These are phyloP conservation scores for Nothoprocta perdicaria DNA, from an alignment of 2,113 vertebrate genomes.

Conservation along the genomic window DNA sequence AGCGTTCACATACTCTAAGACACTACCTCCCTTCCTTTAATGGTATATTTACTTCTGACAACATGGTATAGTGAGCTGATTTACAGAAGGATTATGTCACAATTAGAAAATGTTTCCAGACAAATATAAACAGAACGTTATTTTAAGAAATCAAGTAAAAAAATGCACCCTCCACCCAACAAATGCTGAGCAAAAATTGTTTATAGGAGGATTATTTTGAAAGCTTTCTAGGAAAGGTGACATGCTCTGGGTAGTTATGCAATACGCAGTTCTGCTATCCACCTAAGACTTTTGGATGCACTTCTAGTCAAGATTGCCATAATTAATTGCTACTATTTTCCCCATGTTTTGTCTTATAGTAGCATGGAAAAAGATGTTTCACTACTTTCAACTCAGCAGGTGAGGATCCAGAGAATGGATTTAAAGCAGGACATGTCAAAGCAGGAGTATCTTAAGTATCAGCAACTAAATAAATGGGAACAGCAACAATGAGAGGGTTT, in stretches of 20 bases:
- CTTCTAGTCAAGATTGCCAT: not conserved
- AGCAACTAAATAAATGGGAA: not conserved
- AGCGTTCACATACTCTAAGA: not conserved
- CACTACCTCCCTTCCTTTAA: not conserved
- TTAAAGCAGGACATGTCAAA: not conserved
- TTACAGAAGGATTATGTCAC: not conserved
- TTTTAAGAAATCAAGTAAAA: constrained; percentile 28
- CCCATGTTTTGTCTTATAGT: not conserved
- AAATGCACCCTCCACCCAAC: not conserved
- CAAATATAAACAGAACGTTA: not conserved
- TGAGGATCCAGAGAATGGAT: not conserved
- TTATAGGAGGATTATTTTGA: not conserved
- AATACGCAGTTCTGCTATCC: not conserved
- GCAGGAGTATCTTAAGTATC: not conserved
- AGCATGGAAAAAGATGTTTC: not conserved
- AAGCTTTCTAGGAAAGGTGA: not conserved
- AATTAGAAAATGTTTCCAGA: not conserved
- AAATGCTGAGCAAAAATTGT: not conserved
- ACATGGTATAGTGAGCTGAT: not conserved
- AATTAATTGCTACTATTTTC: not conserved
- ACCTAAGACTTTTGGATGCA: not conserved
- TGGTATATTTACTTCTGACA: not conserved
- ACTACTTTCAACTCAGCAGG: not conserved
- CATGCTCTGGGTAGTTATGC: not conserved
- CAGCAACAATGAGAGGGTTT: not conserved